phyloP scores from a whole-genome alignment of 1,140 invertebrate species.

The Caenorhabditis tropicalis region DNA sequence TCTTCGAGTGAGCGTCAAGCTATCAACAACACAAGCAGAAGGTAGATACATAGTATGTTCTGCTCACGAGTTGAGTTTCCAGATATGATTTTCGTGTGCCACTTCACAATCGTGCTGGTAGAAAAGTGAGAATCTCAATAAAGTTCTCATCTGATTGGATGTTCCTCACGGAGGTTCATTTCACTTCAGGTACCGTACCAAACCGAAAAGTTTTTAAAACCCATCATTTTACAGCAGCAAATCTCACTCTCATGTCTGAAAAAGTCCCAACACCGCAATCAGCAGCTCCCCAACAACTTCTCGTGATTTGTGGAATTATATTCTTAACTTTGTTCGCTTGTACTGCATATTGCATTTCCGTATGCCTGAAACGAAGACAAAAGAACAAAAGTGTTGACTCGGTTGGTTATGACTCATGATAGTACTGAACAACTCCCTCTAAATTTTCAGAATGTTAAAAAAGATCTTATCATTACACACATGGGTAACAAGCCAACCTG shows the following conservation, averaged over 20 bases:
- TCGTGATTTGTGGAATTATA: background rate
- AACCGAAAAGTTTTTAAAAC: background rate
- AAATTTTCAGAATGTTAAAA: constrained; percentile 30
- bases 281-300: background rate
- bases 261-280: background rate
- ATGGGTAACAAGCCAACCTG: constrained; percentile 37
- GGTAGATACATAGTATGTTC: background rate
- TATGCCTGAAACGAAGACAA: constrained; percentile 3
- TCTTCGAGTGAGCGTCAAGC: constrained; percentile 18
- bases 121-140: constrained; percentile 46
- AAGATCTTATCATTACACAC: constrained; percentile 42
- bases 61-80: background rate
- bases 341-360: background rate
- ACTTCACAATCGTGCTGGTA: constrained; percentile 36
- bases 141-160: constrained; percentile 54
- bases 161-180: constrained; percentile 56
- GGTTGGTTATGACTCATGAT: background rate
- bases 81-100: constrained; percentile 43
- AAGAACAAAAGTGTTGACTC: constrained; percentile 29
- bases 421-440: background rate
- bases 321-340: background rate
- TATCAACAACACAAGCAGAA: constrained; percentile 35
- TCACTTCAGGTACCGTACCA: constrained; percentile 48
- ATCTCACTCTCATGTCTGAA: background rate
- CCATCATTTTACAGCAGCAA: background rate